Percentiles rank a stretch among this genome's conserved stretches.
phyloP scores from a whole-genome alignment of 2,888 invertebrate genomes.

The Diplazon laetatorius region DNA sequence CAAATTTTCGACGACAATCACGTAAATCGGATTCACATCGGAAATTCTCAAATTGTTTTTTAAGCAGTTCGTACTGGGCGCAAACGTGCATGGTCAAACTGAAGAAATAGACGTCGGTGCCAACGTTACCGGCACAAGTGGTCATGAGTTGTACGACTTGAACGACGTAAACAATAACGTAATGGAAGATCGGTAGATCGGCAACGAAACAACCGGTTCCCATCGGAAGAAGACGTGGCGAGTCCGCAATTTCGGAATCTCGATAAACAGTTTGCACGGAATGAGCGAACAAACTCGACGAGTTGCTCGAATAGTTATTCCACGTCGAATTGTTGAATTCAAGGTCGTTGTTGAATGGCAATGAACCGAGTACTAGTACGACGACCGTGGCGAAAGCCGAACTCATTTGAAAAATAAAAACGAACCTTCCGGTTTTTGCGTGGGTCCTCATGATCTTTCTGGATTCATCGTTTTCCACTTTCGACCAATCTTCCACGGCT shows the following conservation, averaged over 20 bases:
- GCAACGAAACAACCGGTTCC: not conserved
- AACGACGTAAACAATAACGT: not conserved
- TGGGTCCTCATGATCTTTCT: constrained; percentile 6
- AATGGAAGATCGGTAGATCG: not conserved
- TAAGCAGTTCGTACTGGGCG: constrained; percentile 17
- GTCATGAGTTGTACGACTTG: constrained; percentile 7
- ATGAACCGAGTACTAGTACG: not conserved
- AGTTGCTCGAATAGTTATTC: too few species aligned
- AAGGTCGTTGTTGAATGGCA: not conserved
- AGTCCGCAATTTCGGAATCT: not conserved
- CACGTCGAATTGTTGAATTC: not conserved
- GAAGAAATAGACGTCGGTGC: constrained; percentile 28
- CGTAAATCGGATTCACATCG: not conserved
- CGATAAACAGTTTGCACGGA: too few species aligned
- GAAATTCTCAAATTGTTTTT: not conserved
- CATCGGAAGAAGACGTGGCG: constrained; percentile 5
- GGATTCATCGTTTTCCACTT: not conserved
- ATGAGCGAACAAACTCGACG: too few species aligned
- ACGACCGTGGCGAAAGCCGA: constrained; percentile 2
- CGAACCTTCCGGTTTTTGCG: constrained; percentile 11
- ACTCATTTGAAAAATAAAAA: constrained; percentile 7
- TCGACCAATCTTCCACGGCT: constrained; percentile 14
- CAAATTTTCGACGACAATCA: not conserved
- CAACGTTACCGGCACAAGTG: constrained; percentile 13
- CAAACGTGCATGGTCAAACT: constrained; percentile 14